These are phyloP conservation scores for Adela reaumurella DNA, from an alignment of 2,888 invertebrate species.

Conservation along the genomic window DNA sequence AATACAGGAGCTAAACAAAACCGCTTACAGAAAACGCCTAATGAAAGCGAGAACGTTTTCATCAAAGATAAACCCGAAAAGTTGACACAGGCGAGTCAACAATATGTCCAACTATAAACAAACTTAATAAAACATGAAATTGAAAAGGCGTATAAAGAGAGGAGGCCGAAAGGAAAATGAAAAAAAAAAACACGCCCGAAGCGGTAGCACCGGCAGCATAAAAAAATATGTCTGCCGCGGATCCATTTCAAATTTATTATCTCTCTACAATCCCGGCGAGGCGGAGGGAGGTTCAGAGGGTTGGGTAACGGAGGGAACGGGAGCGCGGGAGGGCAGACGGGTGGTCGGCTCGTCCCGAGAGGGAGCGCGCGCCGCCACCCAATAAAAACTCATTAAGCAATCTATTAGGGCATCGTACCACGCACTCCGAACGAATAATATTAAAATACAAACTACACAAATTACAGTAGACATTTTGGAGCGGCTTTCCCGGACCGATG, in stretches of 20 bases:
- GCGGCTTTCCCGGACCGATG: not conserved
- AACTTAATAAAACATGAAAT: not conserved
- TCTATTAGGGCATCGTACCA: not conserved
- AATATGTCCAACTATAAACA: not conserved
- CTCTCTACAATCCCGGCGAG: not conserved
- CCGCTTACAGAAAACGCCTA: too few species aligned
- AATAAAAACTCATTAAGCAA: not conserved
- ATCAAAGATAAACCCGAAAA: too few species aligned
- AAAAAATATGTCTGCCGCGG: constrained; percentile 1
- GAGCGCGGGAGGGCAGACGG: not conserved
- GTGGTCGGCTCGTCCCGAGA: not conserved
- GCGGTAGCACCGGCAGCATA: not conserved
- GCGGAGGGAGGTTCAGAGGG: not conserved
- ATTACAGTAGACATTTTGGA: not conserved
- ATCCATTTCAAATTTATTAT: constrained; percentile 2
- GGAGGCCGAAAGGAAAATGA: not conserved
- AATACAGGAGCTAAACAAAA: too few species aligned
- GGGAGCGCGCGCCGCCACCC: not conserved
- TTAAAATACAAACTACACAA: not conserved
- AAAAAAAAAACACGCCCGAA: not conserved
- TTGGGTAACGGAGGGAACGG: not conserved
- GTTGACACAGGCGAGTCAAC: not conserved
- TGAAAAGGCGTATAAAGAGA: constrained; percentile 1
- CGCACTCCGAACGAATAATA: not conserved
- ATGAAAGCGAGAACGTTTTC: too few species aligned